A percentile compares a stretch with the other conserved stretches of the same genome.
Evolutionary conservation across 2,113 vertebrate genomes (phyloP).

Genomic region (Mugil cephalus): DNA sequence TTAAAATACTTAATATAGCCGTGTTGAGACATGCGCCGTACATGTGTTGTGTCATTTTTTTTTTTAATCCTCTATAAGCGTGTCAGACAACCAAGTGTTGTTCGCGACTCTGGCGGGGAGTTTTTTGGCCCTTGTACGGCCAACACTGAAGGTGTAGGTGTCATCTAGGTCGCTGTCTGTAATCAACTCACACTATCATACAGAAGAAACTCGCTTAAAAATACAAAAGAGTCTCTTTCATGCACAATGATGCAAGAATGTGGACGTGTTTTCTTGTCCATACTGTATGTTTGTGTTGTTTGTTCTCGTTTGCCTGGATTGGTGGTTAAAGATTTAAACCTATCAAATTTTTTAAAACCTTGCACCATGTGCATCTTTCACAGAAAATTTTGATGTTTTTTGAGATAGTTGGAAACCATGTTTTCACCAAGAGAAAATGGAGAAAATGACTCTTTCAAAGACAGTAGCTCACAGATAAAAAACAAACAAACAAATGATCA

Average conservation of each 20-base stretch:
- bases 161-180: neutral
- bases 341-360: neutral
- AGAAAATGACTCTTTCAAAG: no score
- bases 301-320: neutral
- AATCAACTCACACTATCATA: neutral
- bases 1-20: neutral
- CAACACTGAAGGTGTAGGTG: neutral
- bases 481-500: no score
- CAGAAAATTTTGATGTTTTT: no score
- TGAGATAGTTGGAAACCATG: no score
- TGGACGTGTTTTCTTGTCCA: neutral
- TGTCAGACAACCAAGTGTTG: no score
- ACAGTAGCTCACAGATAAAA: no score
- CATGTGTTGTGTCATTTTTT: neutral
- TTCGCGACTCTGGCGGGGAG: no score
- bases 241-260: neutral
- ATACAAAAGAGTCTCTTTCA: slow-evolving; percentile 12
- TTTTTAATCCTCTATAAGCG: neutral
- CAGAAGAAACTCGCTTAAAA: neutral
- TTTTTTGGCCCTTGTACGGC: neutral
- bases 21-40: neutral
- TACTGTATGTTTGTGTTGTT: neutral
- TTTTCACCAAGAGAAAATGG: no score
- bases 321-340: neutral
- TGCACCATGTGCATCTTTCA: no score